Conservation (phyloP, 2,888 invertebrate species). For the Lathronympha strigana region DNA sequence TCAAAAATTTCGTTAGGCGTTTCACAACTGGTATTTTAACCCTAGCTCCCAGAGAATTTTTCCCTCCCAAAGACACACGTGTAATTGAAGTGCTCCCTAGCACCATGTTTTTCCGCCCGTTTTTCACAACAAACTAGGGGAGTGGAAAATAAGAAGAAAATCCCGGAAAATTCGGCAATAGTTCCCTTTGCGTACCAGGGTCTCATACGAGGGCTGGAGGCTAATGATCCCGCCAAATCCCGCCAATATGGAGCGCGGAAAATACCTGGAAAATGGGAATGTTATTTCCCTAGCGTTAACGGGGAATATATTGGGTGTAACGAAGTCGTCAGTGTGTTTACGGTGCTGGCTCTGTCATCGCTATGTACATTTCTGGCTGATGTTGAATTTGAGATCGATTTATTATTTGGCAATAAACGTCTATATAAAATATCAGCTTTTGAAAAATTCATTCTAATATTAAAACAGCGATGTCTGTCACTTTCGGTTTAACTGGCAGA, state of each 20-base stretch:
- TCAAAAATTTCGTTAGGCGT: neutral
- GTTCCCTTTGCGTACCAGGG: conserved; percentile 66
- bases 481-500: too few species aligned
- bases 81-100: conserved; percentile 29
- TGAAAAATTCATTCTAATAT: too few species aligned
- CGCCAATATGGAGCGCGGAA: conserved; percentile 78
- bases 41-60: neutral
- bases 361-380: neutral
- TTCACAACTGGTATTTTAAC: neutral
- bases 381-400: too few species aligned
- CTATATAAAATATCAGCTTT: too few species aligned
- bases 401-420: too few species aligned
- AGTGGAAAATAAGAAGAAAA: conserved; percentile 61
- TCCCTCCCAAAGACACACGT: conserved; percentile 29
- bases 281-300: conserved; percentile 59
- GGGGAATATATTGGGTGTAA: conserved; percentile 55
- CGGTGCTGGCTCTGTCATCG: conserved; percentile 48
- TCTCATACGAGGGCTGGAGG: conserved; percentile 65
- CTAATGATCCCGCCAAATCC: conserved; percentile 81
- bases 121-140: conserved; percentile 53
- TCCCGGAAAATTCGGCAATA: conserved; percentile 72
- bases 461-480: too few species aligned
- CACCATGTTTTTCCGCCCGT: conserved; percentile 44
- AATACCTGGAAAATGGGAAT: conserved; percentile 80
- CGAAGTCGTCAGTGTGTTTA: conserved; percentile 53